Percentiles rank a stretch among this genome's conserved stretches.
These are phyloP conservation scores for Aphaenogaster rudis DNA, from an alignment of 1,140 invertebrate genomes.

Conservation along the genomic window DNA sequence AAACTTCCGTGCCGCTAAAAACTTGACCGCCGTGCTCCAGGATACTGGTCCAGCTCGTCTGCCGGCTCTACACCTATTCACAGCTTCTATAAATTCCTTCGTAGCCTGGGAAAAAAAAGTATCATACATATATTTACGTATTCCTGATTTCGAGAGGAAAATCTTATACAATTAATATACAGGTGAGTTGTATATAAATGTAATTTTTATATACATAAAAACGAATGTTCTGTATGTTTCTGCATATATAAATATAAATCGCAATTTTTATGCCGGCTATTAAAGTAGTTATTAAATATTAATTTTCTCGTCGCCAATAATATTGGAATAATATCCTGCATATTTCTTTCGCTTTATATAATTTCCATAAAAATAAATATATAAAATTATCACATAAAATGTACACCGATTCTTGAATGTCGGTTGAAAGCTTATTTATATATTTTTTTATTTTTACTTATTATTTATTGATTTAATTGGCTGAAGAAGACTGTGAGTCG, in stretches of 20 bases:
- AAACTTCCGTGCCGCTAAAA: conserved; percentile 98
- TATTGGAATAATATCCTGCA: not conserved
- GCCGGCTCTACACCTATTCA: conserved; percentile 89
- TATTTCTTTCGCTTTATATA: not conserved
- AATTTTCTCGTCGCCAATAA: not conserved
- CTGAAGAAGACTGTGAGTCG: too few relatives aligned
- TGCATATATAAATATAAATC: not conserved
- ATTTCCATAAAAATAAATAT: not conserved
- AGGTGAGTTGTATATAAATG: not conserved
- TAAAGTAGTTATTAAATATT: not conserved
- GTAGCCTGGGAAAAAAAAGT: conserved; percentile 89
- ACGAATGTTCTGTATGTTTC: not conserved
- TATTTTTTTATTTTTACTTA: too few relatives aligned
- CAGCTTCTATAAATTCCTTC: conserved; percentile 92
- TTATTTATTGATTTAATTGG: too few relatives aligned
- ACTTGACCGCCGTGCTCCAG: conserved; percentile 96
- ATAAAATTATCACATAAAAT: not conserved
- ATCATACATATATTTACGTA: not conserved
- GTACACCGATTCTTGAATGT: too few relatives aligned
- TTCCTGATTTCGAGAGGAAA: not conserved
- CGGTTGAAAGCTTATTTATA: too few relatives aligned
- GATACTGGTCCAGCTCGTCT: conserved; percentile 89
- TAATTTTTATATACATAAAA: conserved; percentile 14
- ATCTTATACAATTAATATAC: not conserved
- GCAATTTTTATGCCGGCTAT: not conserved